Evolutionary conservation across 2,888 invertebrate genomes (phyloP), one percentile per base, ranked within the genome.

Genomic region (Merodon equestris): DNA sequence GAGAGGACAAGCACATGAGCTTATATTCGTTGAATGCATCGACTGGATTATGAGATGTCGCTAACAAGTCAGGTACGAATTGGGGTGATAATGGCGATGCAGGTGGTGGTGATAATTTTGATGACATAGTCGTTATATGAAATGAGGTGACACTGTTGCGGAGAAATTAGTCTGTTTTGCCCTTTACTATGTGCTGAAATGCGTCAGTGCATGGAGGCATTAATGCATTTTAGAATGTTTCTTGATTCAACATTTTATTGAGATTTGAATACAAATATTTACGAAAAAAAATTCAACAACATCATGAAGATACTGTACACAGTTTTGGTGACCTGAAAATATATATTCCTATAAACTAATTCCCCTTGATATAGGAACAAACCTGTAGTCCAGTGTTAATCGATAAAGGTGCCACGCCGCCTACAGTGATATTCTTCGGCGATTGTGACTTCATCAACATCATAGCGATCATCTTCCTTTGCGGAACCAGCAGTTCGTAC

Each of bases 251-350:
- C n/a, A n/a, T n/a, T n/a, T n/a, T n/a, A n/a, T n/a, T n/a, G n/a
- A n/a, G n/a, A n/a, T n/a, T n/a, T n/a, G n/a, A 36, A 36, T 36
- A 36, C 10, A 7, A 10, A 36, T 10, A 9, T 40, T 7, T 18
- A 42, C 42, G 47, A 47, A 13, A 71, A 58, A 58, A 84, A 83
- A 54, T 63, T 82, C 51, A 77, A 70, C 82, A 84, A 79, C 82
- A 84, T 82, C 82, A 82, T 83, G 74, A 82, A 82, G 81, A 84
- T 76, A 81, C 85, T 85, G 81, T 83, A 85, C 82, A 86, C 84
- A 63, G 85, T 82, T 84, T 86, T 85, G 63, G 84, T 82, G 75
- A 85, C 86, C 86, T 84, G 77, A 38, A 63, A 64, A 61, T n/a
- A 45, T 58, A 48, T 58, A 56, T 4, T 0, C 14, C 2, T 14